Conservation (phyloP, 2,113 vertebrate species). For the Noturus placidus region DNA sequence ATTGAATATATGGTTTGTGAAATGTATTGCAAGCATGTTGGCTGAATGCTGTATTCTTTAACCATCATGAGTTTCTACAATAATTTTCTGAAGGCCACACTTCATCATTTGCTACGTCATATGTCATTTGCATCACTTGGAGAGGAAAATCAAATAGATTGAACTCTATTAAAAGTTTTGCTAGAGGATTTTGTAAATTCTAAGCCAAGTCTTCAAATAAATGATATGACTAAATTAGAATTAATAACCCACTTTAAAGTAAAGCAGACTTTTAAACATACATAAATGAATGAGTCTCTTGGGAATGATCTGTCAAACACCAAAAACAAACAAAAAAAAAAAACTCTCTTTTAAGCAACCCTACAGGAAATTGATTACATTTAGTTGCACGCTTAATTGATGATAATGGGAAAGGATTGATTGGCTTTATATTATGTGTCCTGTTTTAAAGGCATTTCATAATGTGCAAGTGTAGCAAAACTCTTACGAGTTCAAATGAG, state of each 20-base stretch:
- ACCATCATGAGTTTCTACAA: constrained; percentile 47
- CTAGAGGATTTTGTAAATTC: constrained; percentile 23
- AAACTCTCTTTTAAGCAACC: background rate
- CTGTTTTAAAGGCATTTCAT: background rate
- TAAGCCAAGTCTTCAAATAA: constrained; percentile 25
- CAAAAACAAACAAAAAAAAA: constrained; percentile 7
- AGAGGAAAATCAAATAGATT: background rate
- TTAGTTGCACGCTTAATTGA: constrained; percentile 11
- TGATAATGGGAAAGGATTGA: constrained; percentile 18
- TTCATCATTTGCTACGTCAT: constrained; percentile 9
- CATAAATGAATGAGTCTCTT: constrained; percentile 40
- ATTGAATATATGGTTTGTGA: constrained; percentile 52
- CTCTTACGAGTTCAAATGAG: background rate
- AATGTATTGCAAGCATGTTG: constrained; percentile 52
- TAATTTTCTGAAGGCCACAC: constrained; percentile 32
- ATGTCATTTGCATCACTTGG: too few relatives aligned
- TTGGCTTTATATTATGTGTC: background rate
- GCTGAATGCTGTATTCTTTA: constrained; percentile 47
- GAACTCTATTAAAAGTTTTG: constrained; percentile 11
- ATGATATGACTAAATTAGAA: constrained; percentile 14
- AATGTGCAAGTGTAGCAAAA: background rate
- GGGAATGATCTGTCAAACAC: constrained; percentile 41
- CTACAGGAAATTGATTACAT: background rate
- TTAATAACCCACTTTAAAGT: constrained; percentile 43
- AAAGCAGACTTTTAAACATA: constrained; percentile 8